phyloP scores from a whole-genome alignment of 2,888 invertebrate species.

The Drymonia ruficornis region DNA sequence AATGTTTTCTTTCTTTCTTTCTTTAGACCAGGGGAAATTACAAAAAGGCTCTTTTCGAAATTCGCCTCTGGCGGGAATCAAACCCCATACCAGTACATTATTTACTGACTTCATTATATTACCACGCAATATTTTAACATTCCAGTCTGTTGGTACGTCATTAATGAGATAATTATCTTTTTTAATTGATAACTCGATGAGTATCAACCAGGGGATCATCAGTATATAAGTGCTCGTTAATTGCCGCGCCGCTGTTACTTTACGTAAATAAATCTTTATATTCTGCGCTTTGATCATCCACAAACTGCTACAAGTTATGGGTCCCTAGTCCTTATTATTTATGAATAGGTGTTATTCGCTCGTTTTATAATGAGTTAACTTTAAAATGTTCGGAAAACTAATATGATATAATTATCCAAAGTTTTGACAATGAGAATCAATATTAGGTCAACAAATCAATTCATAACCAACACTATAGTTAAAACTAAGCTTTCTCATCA shows the following conservation, averaged over 20 bases:
- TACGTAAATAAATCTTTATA: background rate
- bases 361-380: background rate
- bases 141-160: conserved; percentile 22
- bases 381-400: too few species aligned
- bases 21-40: too few species aligned
- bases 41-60: too few species aligned
- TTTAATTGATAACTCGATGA: conserved; percentile 24
- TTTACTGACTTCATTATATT: background rate
- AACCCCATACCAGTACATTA: too few species aligned
- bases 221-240: conserved; percentile 8
- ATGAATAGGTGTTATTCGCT: too few species aligned
- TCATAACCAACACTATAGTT: too few species aligned
- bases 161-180: conserved; percentile 25
- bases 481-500: too few species aligned
- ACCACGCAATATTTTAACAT: background rate
- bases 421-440: too few species aligned
- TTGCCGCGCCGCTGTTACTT: background rate
- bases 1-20: too few species aligned
- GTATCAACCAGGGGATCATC: conserved; percentile 25
- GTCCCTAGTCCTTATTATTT: background rate
- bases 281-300: background rate
- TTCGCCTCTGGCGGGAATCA: too few species aligned
- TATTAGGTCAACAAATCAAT: too few species aligned
- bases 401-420: too few species aligned
- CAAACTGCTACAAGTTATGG: background rate